These are phyloP conservation scores for Pseudomyrmex dendroicus DNA, from an alignment of 1,140 invertebrate species.

Conservation along the genomic window DNA sequence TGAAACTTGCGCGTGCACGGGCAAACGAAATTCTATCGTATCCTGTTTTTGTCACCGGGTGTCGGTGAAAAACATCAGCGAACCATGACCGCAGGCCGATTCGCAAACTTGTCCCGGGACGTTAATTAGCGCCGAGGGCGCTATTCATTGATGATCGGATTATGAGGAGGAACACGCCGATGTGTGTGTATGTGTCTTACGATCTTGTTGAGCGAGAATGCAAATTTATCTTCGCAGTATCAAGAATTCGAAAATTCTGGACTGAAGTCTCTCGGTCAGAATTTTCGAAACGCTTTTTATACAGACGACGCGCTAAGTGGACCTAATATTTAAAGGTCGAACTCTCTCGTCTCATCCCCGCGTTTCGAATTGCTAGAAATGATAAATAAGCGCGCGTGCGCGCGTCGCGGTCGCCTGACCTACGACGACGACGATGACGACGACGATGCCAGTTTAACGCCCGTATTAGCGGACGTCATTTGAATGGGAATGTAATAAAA, in stretches of 20 bases:
- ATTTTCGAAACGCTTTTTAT: no score
- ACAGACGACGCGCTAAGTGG: no score
- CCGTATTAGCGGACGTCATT: constrained; percentile 71
- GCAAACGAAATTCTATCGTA: constrained; percentile 68
- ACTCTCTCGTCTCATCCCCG: not conserved
- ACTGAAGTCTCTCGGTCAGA: not conserved
- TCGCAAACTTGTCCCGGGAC: constrained; percentile 17
- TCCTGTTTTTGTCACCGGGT: constrained; percentile 34
- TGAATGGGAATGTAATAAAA: constrained; percentile 74
- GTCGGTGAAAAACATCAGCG: not conserved
- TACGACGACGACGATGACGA: constrained; percentile 18
- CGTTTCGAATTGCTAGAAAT: constrained; percentile 16
- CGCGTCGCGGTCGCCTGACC: constrained; percentile 37
- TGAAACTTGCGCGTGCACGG: constrained; percentile 32
- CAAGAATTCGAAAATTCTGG: constrained; percentile 11
- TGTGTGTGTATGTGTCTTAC: constrained; percentile 18
- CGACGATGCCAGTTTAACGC: constrained; percentile 56
- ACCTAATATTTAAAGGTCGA: not conserved
- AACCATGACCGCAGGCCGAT: not conserved
- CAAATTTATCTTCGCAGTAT: constrained; percentile 24
- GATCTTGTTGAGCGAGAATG: constrained; percentile 10
- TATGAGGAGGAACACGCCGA: not conserved
- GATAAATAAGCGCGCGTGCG: constrained; percentile 12
- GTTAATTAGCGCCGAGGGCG: constrained; percentile 41
- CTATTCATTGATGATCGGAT: not conserved